phyloP scores from a whole-genome alignment of 2,113 vertebrate genomes.

The Pitta sordida region DNA sequence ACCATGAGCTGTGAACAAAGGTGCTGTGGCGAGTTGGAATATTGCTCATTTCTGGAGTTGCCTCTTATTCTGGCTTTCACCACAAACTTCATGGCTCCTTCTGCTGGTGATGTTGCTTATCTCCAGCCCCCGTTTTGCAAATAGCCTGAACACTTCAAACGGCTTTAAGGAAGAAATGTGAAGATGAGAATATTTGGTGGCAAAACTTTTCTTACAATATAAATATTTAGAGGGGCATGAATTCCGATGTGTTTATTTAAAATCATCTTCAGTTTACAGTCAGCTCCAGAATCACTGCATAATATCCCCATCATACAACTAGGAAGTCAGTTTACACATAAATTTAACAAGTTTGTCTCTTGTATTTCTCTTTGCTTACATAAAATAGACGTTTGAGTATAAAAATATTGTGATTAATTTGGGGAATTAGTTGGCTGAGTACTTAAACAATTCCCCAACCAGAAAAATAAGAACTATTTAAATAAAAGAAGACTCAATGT shows the following conservation, averaged over 20 bases:
- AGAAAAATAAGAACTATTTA: constrained; percentile 9
- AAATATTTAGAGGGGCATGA: background rate
- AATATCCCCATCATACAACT: background rate
- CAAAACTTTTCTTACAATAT: background rate
- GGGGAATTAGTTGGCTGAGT: background rate
- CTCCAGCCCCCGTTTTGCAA: background rate
- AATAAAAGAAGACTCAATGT: background rate
- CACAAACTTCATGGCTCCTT: background rate
- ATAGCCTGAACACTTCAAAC: background rate
- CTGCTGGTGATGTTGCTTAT: background rate
- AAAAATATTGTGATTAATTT: constrained; percentile 40
- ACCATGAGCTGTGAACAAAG: background rate
- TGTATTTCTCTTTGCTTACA: constrained; percentile 2
- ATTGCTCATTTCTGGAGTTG: background rate
- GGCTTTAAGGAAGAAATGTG: background rate
- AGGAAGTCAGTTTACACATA: background rate
- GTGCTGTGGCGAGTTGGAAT: background rate
- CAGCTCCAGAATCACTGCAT: background rate
- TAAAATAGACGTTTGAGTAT: background rate
- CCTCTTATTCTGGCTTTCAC: background rate
- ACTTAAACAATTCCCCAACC: background rate
- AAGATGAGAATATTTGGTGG: background rate
- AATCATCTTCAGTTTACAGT: background rate
- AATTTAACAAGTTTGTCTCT: background rate
- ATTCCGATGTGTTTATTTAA: background rate